Evolutionary conservation across 2,888 invertebrate genomes (phyloP), one percentile per base, ranked within the genome.

Genomic region (Rhamphomyia laevipes): DNA sequence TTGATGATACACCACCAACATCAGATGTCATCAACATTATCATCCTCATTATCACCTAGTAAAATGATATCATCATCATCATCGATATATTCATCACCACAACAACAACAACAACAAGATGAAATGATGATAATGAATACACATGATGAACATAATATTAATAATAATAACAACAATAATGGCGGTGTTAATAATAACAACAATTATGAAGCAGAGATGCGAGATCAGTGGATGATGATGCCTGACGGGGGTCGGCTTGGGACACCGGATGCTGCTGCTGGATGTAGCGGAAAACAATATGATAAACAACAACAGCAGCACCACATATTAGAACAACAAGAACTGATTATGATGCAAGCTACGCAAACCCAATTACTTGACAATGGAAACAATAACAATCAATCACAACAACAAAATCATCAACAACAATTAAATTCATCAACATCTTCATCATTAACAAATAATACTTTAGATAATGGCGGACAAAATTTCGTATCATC

Each of bases 181-280:
- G 56, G 56, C 53, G 55, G 56, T 56, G 55, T 54, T 57, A 57
- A 60, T 60, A 57, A 59, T 57, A 59, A 58, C 56, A 55, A 58
- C 56, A 58, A 58, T 54, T 50, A 61, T 58, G 61, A 59, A 55
- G 60, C 64, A 59, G 67, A 66, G 62, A 62, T 65, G 63, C 62
- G 59, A 60, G 61, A 63, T 66, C 67, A 67, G 63, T 67, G 68
- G 69, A 68, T 66, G 63, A 47, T 42, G 18, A 67, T 67, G 62
- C 63, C 64, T 64, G 62, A 67, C 61, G 75, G 75, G 77, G 77
- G 77, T 74, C 67, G 70, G 76, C 68, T 66, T 67, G 74, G 76
- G 73, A 76, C 73, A 77, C 78, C 78, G 78, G 78, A 75, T 77
- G 78, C 77, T 68, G 75, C 70, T 71, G 73, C 68, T 61, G 63